Conservation (phyloP, 1,140 invertebrate genomes). For the Panulirus ornatus region DNA sequence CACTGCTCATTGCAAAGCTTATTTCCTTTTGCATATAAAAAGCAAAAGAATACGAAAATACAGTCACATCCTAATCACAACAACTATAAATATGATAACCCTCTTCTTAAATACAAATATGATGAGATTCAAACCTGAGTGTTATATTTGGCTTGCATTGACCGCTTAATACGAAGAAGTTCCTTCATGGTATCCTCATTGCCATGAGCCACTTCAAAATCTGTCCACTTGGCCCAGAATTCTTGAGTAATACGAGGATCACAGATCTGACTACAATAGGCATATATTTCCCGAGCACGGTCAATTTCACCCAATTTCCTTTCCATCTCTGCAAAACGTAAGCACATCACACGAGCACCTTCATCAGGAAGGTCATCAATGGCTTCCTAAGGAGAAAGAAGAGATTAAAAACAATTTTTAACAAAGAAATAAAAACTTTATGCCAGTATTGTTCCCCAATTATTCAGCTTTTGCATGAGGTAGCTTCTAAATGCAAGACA, state of each 20-base stretch:
- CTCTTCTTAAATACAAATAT: conserved; percentile 22
- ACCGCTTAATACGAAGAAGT: conserved; percentile 98
- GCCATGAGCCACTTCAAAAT: conserved; percentile 99
- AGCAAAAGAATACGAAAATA: no score
- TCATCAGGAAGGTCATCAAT: conserved; percentile 95
- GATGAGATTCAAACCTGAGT: conserved; percentile 84
- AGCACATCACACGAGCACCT: conserved; percentile 96
- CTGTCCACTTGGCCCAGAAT: conserved; percentile 99
- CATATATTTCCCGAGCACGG: conserved; percentile 96
- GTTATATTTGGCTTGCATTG: conserved; percentile 97
- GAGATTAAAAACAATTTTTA: no score
- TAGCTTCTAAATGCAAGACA: no score
- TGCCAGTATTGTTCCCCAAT: no score
- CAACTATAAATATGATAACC: background rate
- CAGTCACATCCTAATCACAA: no score
- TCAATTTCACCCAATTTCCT: conserved; percentile 98
- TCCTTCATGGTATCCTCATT: conserved; percentile 99
- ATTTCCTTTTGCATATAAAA: no score
- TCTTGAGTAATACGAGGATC: conserved; percentile 95
- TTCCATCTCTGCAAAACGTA: conserved; percentile 98
- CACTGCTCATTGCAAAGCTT: no score
- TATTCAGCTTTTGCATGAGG: no score
- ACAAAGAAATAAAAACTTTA: no score
- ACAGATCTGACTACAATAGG: conserved; percentile 99
- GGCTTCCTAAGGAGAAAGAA: conserved; percentile 83